These are phyloP conservation scores for Solea solea DNA, from an alignment of 2,113 vertebrate genomes.

Conservation along the genomic window DNA sequence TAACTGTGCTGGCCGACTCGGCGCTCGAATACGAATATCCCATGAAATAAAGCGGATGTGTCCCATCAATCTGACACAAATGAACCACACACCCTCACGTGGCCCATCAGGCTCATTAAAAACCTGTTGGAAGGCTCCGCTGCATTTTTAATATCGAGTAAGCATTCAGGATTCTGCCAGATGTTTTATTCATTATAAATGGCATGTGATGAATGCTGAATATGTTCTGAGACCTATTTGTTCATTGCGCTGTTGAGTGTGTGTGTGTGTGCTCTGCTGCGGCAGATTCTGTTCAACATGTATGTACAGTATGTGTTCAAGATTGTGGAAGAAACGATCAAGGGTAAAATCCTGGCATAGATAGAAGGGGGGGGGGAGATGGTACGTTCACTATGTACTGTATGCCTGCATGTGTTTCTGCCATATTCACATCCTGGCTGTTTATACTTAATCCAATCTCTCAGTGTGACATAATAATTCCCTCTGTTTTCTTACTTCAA, in stretches of 20 bases:
- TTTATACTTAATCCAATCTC: too few species aligned
- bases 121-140: slow-evolving; percentile 60
- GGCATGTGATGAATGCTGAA: slow-evolving; percentile 60
- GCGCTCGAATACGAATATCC: slow-evolving; percentile 31
- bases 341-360: not conserved
- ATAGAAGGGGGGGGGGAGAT: not conserved
- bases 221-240: slow-evolving; percentile 61
- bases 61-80: slow-evolving; percentile 36
- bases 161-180: slow-evolving; percentile 65
- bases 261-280: slow-evolving; percentile 1
- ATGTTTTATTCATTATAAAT: slow-evolving; percentile 79
- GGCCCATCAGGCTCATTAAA: slow-evolving; percentile 67
- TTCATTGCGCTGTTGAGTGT: slow-evolving; percentile 19
- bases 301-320: not conserved
- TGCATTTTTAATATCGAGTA: slow-evolving; percentile 70
- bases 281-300: slow-evolving; percentile 4
- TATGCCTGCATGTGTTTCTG: slow-evolving; percentile 13
- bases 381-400: not conserved
- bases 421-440: slow-evolving; percentile 2
- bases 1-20: slow-evolving; percentile 2
- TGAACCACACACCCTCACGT: slow-evolving; percentile 29
- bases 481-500: not conserved
- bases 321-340: slow-evolving; percentile 4
- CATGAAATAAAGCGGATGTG: slow-evolving; percentile 11
- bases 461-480: too few species aligned